These are phyloP conservation scores for Nematopogon swammerdamellus DNA, from an alignment of 2,888 invertebrate species.

Conservation along the genomic window DNA sequence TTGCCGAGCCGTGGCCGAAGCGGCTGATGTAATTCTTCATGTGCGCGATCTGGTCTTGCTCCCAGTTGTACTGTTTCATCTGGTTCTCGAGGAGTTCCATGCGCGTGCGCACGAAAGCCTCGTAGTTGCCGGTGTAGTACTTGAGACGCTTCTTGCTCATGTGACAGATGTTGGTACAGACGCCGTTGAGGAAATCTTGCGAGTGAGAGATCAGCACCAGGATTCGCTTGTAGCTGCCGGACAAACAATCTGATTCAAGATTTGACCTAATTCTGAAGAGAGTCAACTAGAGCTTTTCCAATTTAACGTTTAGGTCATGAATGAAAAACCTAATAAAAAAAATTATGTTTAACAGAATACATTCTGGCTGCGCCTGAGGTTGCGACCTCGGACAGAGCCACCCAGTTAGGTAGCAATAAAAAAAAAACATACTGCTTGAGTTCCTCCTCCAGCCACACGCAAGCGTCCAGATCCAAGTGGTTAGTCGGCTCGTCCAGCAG, in stretches of 20 bases:
- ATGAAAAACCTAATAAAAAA: too few relatives aligned
- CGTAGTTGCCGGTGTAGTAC: constrained; percentile 96
- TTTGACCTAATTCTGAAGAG: too few relatives aligned
- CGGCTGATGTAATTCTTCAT: constrained; percentile 99
- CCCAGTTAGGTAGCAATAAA: too few relatives aligned
- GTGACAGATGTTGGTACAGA: constrained; percentile 95
- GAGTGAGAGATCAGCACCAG: constrained; percentile 98
- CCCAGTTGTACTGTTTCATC: constrained; percentile 99
- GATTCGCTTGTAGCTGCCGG: constrained; percentile 89
- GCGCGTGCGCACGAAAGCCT: constrained; percentile 91
- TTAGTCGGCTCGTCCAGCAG: constrained; percentile 98
- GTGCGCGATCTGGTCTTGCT: constrained; percentile 97
- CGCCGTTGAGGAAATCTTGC: constrained; percentile 98
- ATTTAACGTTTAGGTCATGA: too few relatives aligned
- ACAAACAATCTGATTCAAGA: too few relatives aligned
- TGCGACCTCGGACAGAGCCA: too few relatives aligned
- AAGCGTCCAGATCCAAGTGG: constrained; percentile 97
- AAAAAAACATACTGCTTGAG: constrained; percentile 65
- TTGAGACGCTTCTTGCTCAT: constrained; percentile 90
- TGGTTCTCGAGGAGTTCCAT: constrained; percentile 96
- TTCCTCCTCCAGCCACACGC: constrained; percentile 99
- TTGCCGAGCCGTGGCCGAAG: constrained; percentile 99
- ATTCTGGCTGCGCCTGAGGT: too few relatives aligned
- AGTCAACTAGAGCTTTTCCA: too few relatives aligned
- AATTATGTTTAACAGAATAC: too few relatives aligned